Evolutionary conservation across 1,140 invertebrate genomes (phyloP).

Genomic region (Drosophila hydei): DNA sequence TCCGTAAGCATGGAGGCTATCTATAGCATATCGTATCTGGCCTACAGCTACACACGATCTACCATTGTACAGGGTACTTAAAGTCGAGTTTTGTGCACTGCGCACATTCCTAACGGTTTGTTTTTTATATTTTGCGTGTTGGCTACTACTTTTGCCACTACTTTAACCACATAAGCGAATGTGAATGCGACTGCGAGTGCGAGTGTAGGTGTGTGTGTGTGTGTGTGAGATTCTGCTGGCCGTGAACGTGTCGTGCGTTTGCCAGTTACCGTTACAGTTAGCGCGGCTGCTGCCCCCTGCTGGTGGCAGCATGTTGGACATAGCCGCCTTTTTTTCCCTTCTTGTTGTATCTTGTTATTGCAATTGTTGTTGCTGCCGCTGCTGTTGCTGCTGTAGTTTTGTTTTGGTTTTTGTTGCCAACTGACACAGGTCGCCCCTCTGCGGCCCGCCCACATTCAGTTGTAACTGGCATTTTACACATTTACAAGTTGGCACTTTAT

Average conservation of each 20-base stretch:
- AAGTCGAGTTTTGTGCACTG: background rate
- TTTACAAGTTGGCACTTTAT: slow-evolving; percentile 67
- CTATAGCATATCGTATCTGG: background rate
- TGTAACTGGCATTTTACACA: slow-evolving; percentile 65
- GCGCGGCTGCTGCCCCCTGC: slow-evolving; percentile 7
- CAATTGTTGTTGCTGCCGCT: slow-evolving; percentile 34
- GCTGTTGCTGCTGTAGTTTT: slow-evolving; percentile 35
- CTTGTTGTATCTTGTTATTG: slow-evolving; percentile 30
- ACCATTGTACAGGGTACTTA: slow-evolving; percentile 14
- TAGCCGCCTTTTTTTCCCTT: background rate
- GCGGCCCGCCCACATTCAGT: slow-evolving; percentile 29
- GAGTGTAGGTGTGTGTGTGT: slow-evolving; percentile 5
- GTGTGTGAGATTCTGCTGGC: slow-evolving; percentile 27
- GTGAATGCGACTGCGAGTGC: slow-evolving; percentile 9
- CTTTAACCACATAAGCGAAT: slow-evolving; percentile 70
- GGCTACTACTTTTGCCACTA: slow-evolving; percentile 75
- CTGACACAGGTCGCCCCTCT: background rate
- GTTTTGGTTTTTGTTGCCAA: slow-evolving; percentile 48
- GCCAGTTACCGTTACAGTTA: slow-evolving; percentile 42
- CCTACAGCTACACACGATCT: background rate
- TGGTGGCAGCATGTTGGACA: slow-evolving; percentile 18
- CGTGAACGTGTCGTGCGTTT: slow-evolving; percentile 50
- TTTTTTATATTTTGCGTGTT: slow-evolving; percentile 41
- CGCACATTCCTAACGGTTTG: slow-evolving; percentile 10
- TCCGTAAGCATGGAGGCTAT: too few species aligned